Conservation (phyloP, 2,797 vertebrate genomes). For the Otolemur crassicaudatus region DNA sequence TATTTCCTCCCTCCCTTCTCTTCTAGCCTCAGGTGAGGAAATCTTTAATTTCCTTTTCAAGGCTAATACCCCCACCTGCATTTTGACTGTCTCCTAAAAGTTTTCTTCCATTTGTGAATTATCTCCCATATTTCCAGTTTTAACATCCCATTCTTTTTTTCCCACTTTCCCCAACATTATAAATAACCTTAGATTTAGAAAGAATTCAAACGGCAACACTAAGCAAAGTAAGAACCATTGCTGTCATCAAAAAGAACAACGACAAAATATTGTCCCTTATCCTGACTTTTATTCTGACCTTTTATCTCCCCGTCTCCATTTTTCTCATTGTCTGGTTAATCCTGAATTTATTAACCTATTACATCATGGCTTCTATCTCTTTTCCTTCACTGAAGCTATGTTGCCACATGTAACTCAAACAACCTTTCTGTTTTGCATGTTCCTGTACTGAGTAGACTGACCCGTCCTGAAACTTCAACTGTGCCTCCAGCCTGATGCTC, state of each 20-base stretch:
- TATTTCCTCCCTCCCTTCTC: background rate
- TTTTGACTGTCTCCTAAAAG: background rate
- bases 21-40: background rate
- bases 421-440: background rate
- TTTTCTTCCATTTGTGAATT: background rate
- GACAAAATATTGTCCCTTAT: background rate
- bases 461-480: background rate
- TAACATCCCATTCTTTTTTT: background rate
- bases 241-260: background rate
- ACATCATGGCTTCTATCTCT: background rate
- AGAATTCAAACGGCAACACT: background rate
- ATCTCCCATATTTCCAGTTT: background rate
- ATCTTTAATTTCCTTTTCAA: background rate
- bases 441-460: background rate
- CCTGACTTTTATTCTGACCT: background rate
- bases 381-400: background rate
- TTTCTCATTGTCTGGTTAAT: background rate
- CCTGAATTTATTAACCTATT: background rate
- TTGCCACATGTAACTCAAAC: background rate
- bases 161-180: background rate
- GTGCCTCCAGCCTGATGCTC: background rate
- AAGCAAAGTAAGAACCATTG: background rate
- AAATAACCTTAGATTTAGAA: background rate
- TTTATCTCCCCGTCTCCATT: background rate
- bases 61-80: background rate